phyloP scores from a whole-genome alignment of 1,140 invertebrate species.

The Diprion similis region DNA sequence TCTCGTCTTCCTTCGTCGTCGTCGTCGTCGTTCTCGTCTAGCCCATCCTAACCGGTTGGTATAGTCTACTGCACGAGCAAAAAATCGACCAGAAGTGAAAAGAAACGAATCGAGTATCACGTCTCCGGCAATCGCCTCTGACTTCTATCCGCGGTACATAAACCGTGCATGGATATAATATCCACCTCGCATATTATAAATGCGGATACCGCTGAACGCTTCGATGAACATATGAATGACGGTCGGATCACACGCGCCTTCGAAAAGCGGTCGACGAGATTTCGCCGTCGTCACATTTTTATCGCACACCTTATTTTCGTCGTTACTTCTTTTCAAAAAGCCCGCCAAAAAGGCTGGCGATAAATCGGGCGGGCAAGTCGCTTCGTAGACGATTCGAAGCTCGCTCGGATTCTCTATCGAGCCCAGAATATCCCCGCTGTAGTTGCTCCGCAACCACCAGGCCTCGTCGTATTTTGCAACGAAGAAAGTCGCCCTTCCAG shows the following conservation, averaged over 20 bases:
- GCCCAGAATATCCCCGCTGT: constrained; percentile 23
- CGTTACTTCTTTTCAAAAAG: constrained; percentile 20
- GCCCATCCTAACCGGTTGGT: constrained; percentile 4
- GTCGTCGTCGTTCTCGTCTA: background rate
- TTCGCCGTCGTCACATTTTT: background rate
- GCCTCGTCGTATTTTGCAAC: constrained; percentile 24
- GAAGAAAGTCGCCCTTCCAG: constrained; percentile 34
- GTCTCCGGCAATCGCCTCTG: background rate
- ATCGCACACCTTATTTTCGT: background rate
- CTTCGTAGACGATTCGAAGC: constrained; percentile 34
- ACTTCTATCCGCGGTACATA: background rate
- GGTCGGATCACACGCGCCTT: background rate
- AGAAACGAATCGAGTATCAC: constrained; percentile 7
- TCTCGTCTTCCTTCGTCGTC: no score
- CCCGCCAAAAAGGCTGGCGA: constrained; percentile 30
- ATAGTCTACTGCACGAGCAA: background rate
- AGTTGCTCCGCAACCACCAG: constrained; percentile 10
- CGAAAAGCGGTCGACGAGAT: background rate
- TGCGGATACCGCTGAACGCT: no score
- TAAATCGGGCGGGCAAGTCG: constrained; percentile 13
- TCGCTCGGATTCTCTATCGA: constrained; percentile 21
- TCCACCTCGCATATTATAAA: no score
- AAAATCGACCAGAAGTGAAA: background rate
- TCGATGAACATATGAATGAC: no score
- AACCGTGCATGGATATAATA: no score